Conservation (phyloP, 2,113 vertebrate genomes). For the Picathartes gymnocephalus region DNA sequence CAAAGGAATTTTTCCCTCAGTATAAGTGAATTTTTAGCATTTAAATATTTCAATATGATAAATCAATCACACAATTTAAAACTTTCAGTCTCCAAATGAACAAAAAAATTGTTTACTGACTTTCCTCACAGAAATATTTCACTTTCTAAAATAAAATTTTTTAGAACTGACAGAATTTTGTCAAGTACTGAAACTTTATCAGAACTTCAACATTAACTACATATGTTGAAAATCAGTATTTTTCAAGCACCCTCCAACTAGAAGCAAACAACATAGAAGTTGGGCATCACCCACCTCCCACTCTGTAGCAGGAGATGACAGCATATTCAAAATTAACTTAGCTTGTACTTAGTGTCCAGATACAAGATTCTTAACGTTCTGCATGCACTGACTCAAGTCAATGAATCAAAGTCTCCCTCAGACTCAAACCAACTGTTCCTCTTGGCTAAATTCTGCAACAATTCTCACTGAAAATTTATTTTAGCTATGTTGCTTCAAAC, state of each 20-base stretch:
- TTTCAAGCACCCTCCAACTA: background rate
- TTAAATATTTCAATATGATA: background rate
- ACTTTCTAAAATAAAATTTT: background rate
- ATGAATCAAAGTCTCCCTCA: background rate
- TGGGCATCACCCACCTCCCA: background rate
- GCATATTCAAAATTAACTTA: background rate
- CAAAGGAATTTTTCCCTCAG: background rate
- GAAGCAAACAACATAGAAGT: background rate
- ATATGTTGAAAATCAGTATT: background rate
- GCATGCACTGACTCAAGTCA: background rate
- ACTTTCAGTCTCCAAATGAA: background rate
- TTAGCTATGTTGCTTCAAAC: background rate
- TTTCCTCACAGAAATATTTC: background rate
- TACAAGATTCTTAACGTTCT: background rate
- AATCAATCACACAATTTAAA: background rate
- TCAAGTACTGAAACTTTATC: background rate
- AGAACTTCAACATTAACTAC: background rate
- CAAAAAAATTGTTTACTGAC: background rate
- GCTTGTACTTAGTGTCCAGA: background rate
- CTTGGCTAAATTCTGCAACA: background rate
- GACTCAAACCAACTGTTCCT: background rate
- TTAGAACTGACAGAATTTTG: background rate
- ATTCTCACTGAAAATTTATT: background rate
- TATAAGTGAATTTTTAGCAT: background rate
- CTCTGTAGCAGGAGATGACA: background rate